Percentiles rank a stretch among this genome's conserved stretches.
phyloP scores from a whole-genome alignment of 2,888 invertebrate genomes.

The Melanophora roralis region DNA sequence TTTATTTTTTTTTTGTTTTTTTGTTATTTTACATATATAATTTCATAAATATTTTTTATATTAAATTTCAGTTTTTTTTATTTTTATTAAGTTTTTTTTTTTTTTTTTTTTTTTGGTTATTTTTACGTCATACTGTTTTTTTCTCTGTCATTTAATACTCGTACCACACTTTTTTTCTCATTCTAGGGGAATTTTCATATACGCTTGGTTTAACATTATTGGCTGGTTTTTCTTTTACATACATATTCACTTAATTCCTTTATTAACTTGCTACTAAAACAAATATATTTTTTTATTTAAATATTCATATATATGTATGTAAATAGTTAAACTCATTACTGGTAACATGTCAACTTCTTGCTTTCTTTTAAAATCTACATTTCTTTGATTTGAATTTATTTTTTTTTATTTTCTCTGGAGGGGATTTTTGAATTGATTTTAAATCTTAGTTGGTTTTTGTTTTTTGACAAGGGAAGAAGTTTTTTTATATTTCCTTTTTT shows the following conservation, averaged over 20 bases:
- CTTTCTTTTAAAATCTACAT: conserved; percentile 1
- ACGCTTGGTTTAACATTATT: neutral
- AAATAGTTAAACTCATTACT: conserved; percentile 1
- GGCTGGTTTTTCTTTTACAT: neutral
- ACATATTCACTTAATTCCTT: neutral
- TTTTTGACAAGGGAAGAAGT: neutral
- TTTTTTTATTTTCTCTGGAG: neutral
- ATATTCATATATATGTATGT: neutral
- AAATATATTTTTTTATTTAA: conserved; percentile 2
- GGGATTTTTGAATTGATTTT: neutral
- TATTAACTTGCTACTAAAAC: conserved; percentile 3
- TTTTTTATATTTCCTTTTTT: conserved; percentile 24
- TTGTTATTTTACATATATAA: conserved; percentile 65
- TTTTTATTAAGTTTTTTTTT: conserved; percentile 15
- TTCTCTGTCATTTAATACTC: conserved; percentile 30
- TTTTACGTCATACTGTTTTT: conserved; percentile 37
- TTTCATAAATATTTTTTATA: conserved; percentile 64
- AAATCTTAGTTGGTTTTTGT: neutral
- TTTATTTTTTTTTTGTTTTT: conserved; percentile 69
- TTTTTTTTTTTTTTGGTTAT: conserved; percentile 34
- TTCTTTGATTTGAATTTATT: neutral
- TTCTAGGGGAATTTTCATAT: neutral
- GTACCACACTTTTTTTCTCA: conserved; percentile 18
- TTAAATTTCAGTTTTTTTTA: conserved; percentile 34
- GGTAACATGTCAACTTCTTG: neutral